These are phyloP conservation scores for Podargus strigoides DNA, from an alignment of 2,797 vertebrate species.

Conservation along the genomic window DNA sequence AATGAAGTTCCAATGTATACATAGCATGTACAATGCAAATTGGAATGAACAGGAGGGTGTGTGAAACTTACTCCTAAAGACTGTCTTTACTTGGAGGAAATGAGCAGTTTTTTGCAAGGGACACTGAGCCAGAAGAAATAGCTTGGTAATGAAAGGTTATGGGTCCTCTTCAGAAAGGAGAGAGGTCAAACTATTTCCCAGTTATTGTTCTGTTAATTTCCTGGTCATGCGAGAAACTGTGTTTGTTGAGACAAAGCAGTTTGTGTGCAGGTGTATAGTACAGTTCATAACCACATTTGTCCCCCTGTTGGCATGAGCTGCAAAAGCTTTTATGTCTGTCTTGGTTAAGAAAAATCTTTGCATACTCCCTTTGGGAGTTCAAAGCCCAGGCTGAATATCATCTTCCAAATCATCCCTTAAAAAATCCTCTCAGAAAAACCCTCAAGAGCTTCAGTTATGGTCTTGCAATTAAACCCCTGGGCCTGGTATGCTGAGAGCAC, in stretches of 20 bases:
- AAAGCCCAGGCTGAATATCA: not conserved
- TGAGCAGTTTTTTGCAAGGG: not conserved
- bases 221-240: not conserved
- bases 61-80: not conserved
- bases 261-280: not conserved
- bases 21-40: not conserved
- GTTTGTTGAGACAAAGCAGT: not conserved
- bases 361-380: not conserved
- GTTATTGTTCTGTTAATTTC: not conserved
- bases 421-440: not conserved
- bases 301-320: not conserved
- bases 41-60: not conserved
- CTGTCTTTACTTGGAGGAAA: not conserved
- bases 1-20: not conserved
- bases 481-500: not conserved
- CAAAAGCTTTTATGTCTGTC: not conserved
- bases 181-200: not conserved
- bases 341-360: not conserved
- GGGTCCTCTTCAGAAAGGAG: not conserved
- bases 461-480: slow-evolving; percentile 25
- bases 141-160: not conserved
- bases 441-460: not conserved
- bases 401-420: not conserved
- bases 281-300: not conserved
- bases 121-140: not conserved